Percentiles rank a stretch among this genome's conserved stretches.
Evolutionary conservation across 2,113 vertebrate genomes (phyloP).

Genomic region (Callospermophilus lateralis): DNA sequence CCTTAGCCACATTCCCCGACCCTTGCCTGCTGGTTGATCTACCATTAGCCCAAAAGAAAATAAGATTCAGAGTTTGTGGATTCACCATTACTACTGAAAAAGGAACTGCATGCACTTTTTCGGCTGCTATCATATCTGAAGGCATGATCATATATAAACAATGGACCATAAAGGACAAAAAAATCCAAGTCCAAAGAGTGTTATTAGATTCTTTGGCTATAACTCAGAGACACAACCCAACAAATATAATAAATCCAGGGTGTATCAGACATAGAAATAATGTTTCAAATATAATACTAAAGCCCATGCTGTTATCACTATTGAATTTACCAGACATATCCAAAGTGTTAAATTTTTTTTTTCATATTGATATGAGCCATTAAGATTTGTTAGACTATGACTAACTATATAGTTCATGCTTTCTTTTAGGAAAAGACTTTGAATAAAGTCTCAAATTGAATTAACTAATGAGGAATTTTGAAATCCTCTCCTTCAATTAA

Average conservation of each 20-base stretch:
- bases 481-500: neutral
- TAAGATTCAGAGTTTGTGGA: rapidly evolving
- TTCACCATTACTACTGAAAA: neutral
- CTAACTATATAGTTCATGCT: neutral
- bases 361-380: neutral
- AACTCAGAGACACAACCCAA: neutral
- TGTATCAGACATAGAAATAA: neutral
- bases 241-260: neutral
- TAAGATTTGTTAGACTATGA: neutral
- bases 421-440: slow-evolving; percentile 28
- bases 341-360: neutral
- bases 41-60: neutral
- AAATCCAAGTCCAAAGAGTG: neutral
- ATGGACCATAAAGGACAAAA: neutral
- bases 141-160: neutral
- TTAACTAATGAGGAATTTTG: neutral
- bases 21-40: neutral
- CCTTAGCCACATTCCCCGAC: neutral
- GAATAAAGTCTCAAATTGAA: slow-evolving; percentile 55
- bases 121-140: neutral
- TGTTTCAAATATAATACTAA: neutral
- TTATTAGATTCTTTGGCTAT: neutral
- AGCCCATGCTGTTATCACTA: neutral
- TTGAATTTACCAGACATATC: neutral
- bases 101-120: neutral